Conservation (phyloP, 2,113 vertebrate species). For the Miniopterus natalensis region DNA sequence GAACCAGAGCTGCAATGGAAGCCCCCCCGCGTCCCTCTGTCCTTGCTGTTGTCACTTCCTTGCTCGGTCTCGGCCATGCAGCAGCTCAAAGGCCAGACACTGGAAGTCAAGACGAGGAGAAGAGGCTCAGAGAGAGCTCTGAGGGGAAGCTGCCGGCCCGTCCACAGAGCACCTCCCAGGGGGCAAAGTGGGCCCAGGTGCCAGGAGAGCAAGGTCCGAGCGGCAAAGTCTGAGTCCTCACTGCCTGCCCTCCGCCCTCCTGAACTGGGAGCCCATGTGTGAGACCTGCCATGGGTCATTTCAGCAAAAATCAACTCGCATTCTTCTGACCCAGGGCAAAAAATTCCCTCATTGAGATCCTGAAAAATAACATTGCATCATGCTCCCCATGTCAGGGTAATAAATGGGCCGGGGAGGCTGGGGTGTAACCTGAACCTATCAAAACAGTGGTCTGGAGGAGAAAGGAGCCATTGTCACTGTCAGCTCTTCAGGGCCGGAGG, state of each 20-base stretch:
- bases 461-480: constrained; percentile 92
- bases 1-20: background rate
- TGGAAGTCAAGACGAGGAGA: background rate
- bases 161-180: background rate
- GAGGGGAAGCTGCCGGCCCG: background rate
- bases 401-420: constrained; percentile 89
- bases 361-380: constrained; percentile 96
- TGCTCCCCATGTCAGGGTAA: constrained; percentile 89
- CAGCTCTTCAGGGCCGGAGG: constrained; percentile 82
- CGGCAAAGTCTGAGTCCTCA: accelerated
- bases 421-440: constrained; percentile 93
- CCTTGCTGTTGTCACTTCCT: background rate
- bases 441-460: constrained; percentile 91
- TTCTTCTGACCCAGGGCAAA: constrained; percentile 86
- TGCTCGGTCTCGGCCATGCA: background rate
- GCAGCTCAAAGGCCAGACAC: accelerated
- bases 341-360: constrained; percentile 88
- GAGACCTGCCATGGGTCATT: constrained; percentile 68
- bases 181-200: background rate
- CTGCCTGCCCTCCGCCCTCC: background rate
- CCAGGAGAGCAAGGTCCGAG: background rate
- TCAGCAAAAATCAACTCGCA: constrained; percentile 80
- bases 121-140: background rate
- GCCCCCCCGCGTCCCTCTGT: background rate
- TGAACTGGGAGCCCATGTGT: constrained; percentile 36